Percentiles rank a stretch among this genome's conserved stretches.
Conservation (phyloP, 2,797 vertebrate species). For the Intellagama lesueurii region DNA sequence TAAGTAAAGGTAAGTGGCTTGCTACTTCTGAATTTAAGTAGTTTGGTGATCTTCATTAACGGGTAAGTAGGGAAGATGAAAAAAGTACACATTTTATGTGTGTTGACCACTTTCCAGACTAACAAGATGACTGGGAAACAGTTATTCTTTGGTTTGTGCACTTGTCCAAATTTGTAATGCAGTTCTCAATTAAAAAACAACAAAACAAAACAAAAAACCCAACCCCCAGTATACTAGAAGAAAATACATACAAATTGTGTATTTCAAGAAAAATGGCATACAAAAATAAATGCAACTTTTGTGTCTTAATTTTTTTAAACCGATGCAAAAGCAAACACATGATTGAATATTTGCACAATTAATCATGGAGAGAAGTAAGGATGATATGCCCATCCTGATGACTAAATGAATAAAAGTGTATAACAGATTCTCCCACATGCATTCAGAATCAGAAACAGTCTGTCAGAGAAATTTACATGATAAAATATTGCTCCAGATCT, state of each 20-base stretch:
- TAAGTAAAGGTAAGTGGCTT: background rate
- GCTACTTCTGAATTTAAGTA: background rate
- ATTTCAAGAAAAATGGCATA: background rate
- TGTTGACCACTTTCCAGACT: background rate
- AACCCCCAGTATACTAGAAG: too few relatives aligned
- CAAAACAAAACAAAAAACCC: too few relatives aligned
- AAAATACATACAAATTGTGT: background rate
- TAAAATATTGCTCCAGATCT: constrained; percentile 39
- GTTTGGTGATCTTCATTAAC: background rate
- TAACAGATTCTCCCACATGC: background rate
- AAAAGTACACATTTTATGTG: background rate
- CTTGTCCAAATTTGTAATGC: background rate
- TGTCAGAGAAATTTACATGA: constrained; percentile 39
- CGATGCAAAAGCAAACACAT: background rate
- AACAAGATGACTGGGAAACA: background rate
- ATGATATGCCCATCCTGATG: background rate
- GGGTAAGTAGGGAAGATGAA: too few relatives aligned
- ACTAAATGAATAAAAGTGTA: background rate
- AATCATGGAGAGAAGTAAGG: background rate
- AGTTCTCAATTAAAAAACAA: background rate
- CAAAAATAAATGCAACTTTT: background rate
- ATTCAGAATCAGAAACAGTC: constrained; percentile 10
- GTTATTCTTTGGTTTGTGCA: background rate
- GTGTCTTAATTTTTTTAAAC: background rate
- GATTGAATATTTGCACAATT: background rate